These are phyloP conservation scores for Carposina sasakii DNA, from an alignment of 1,140 invertebrate species.

Conservation along the genomic window DNA sequence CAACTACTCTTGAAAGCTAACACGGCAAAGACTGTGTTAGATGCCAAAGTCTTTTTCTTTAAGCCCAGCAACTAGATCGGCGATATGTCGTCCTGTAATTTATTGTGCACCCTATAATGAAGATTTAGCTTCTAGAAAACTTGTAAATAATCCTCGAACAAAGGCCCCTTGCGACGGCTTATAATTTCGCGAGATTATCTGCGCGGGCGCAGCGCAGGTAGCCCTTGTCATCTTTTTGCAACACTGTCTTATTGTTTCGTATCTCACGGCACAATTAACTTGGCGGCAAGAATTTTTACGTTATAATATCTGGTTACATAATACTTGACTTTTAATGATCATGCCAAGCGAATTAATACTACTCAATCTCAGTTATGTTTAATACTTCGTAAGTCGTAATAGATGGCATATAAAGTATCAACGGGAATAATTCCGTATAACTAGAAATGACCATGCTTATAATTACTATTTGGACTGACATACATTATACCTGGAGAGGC, in stretches of 20 bases:
- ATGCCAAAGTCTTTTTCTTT: no score
- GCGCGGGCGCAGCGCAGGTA: slow-evolving; percentile 25
- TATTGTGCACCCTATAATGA: slow-evolving; percentile 48
- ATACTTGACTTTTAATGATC: no score
- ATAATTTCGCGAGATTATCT: slow-evolving; percentile 53
- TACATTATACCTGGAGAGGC: no score
- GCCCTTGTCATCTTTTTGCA: slow-evolving; percentile 38
- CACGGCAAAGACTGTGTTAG: no score
- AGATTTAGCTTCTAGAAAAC: slow-evolving; percentile 49
- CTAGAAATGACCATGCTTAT: no score
- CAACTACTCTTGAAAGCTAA: no score
- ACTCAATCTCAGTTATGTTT: no score
- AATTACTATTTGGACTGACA: no score
- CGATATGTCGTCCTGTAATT: slow-evolving; percentile 44
- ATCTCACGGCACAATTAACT: slow-evolving; percentile 27
- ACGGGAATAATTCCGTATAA: no score
- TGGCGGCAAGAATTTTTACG: not conserved
- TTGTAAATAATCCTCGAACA: slow-evolving; percentile 24
- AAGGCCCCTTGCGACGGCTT: slow-evolving; percentile 33
- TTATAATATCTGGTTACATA: not conserved
- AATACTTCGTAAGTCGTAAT: no score
- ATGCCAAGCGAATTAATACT: no score
- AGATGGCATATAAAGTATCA: no score
- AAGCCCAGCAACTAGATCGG: slow-evolving; percentile 46
- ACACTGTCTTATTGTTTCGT: slow-evolving; percentile 29